A percentile compares a stretch with the other conserved stretches of the same genome.
phyloP scores from a whole-genome alignment of 2,888 invertebrate genomes.

The Sisyra terminalis region DNA sequence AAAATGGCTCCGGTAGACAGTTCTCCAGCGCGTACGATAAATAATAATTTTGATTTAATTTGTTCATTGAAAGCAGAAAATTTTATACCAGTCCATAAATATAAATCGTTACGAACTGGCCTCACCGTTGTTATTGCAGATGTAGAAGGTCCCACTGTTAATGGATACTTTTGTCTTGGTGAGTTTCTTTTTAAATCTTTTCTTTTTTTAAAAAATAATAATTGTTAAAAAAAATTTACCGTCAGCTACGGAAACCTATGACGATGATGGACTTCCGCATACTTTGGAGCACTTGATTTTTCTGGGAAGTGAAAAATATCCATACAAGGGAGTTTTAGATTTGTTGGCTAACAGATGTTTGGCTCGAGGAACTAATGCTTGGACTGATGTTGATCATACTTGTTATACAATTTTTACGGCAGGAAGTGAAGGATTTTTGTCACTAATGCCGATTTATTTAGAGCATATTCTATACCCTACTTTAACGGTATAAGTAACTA shows the following conservation, averaged over 20 bases:
- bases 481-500: constrained; percentile 36
- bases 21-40: constrained; percentile 23
- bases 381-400: constrained; percentile 78
- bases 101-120: constrained; percentile 62
- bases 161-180: constrained; percentile 79
- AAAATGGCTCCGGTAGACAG: constrained; percentile 23
- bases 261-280: constrained; percentile 85
- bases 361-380: constrained; percentile 84
- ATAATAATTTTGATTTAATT: constrained; percentile 32
- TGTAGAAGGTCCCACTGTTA: constrained; percentile 80
- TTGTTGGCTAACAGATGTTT: constrained; percentile 76
- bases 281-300: constrained; percentile 86
- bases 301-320: constrained; percentile 76
- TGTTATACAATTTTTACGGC: constrained; percentile 82
- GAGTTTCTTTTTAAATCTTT: constrained; percentile 18
- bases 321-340: constrained; percentile 80
- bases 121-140: constrained; percentile 68
- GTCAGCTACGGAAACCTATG: constrained; percentile 76
- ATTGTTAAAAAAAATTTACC: constrained; percentile 8
- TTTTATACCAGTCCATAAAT: constrained; percentile 63
- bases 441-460: constrained; percentile 76
- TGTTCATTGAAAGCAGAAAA: constrained; percentile 51
- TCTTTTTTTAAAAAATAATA: neutral
- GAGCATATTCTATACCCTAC: constrained; percentile 81
- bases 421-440: constrained; percentile 71